Percentiles rank a stretch among this genome's conserved stretches.
These are phyloP conservation scores for Tragulus kanchil DNA, from an alignment of 2,113 vertebrate species.

Conservation along the genomic window DNA sequence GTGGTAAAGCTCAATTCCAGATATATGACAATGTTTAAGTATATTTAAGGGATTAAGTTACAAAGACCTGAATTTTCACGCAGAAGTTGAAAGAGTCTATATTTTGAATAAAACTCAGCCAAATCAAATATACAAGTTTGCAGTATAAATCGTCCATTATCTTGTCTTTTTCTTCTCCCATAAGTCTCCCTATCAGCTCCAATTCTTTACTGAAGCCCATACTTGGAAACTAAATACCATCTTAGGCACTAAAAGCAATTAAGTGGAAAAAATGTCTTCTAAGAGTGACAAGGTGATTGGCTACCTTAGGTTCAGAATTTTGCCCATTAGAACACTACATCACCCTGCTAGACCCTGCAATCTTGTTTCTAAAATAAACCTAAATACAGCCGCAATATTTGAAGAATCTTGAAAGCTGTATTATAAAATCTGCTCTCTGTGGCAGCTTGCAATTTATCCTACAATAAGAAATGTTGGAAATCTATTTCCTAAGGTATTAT, in stretches of 20 bases:
- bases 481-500: conserved; percentile 48
- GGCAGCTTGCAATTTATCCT: conserved; percentile 65
- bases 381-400: conserved; percentile 52
- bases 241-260: conserved; percentile 52
- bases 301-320: conserved; percentile 42
- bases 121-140: not conserved
- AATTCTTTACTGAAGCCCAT: conserved; percentile 39
- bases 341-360: conserved; percentile 24
- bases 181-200: conserved; percentile 6
- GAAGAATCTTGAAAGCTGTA: conserved; percentile 55
- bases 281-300: conserved; percentile 73
- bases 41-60: not conserved
- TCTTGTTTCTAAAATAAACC: conserved; percentile 71
- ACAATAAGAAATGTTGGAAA: conserved; percentile 54
- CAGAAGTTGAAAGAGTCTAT: not conserved
- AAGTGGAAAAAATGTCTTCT: conserved; percentile 44
- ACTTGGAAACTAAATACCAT: conserved; percentile 62
- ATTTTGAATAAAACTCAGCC: conserved; percentile 45
- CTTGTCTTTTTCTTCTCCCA: conserved; percentile 59
- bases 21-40: not conserved
- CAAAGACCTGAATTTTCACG: conserved; percentile 32
- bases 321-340: conserved; percentile 59
- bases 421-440: not conserved
- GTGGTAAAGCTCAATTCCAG: conserved; percentile 18
- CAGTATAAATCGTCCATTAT: conserved; percentile 9